Conservation (phyloP, 1,140 invertebrate species). For the Orius laevigatus region DNA sequence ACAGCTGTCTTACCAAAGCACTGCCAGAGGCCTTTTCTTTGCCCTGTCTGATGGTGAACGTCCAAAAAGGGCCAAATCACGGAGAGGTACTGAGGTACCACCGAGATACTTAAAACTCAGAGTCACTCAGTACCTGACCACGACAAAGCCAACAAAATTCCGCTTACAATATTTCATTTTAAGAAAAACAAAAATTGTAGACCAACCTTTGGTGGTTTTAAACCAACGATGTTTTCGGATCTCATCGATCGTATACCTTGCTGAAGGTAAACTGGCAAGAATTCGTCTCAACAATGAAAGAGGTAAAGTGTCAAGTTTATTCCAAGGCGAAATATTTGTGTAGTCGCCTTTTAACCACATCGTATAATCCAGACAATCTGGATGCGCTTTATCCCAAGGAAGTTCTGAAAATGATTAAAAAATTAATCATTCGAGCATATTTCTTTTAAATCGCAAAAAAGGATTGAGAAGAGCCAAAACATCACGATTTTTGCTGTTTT, state of each 20-base stretch:
- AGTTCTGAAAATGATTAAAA: conserved; percentile 43
- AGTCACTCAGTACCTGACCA: conserved; percentile 69
- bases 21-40: conserved; percentile 8
- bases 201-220: conserved; percentile 24
- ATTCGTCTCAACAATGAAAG: conserved; percentile 59
- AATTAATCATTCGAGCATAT: too few species aligned
- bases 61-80: not conserved
- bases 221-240: conserved; percentile 67
- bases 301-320: conserved; percentile 57
- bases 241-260: conserved; percentile 45
- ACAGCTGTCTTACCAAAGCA: conserved; percentile 35
- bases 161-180: not conserved
- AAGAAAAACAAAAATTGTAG: not conserved
- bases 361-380: conserved; percentile 50
- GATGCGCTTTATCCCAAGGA: conserved; percentile 73
- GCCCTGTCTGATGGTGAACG: not conserved
- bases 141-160: conserved; percentile 22
- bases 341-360: conserved; percentile 54
- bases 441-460: too few species aligned
- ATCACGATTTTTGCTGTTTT: too few species aligned
- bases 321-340: conserved; percentile 56
- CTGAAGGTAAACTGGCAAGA: conserved; percentile 42
- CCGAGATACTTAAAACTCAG: conserved; percentile 34
- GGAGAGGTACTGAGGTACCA: conserved; percentile 18
- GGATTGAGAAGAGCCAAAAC: too few species aligned